Percentiles rank a stretch among this genome's conserved stretches.
These are phyloP conservation scores for Choristoneura rosaceana DNA, from an alignment of 2,888 invertebrate genomes.

Conservation along the genomic window DNA sequence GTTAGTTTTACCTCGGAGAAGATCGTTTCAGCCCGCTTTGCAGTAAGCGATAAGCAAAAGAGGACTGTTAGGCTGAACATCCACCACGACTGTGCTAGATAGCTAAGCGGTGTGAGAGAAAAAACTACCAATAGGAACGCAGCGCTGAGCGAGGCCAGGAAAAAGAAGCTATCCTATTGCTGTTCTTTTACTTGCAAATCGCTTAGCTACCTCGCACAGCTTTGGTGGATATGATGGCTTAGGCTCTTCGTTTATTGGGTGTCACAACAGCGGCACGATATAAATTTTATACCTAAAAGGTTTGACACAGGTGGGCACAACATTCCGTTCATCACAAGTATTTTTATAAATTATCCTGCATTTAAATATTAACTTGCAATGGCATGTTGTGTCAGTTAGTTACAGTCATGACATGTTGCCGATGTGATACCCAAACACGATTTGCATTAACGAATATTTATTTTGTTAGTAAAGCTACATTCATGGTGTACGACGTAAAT, in stretches of 20 bases:
- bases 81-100: no score
- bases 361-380: no score
- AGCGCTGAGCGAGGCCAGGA: no score
- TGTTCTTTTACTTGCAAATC: no score
- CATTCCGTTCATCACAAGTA: no score
- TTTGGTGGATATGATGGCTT: neutral
- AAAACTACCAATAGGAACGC: no score
- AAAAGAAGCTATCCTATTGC: no score
- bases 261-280: neutral
- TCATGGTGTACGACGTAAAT: neutral
- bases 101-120: no score
- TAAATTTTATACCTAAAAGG: neutral
- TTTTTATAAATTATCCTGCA: neutral
- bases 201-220: no score
- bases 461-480: slow-evolving; percentile 12
- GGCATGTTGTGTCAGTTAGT: neutral
- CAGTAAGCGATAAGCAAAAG: slow-evolving; percentile 80
- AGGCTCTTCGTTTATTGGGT: neutral
- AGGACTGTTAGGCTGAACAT: slow-evolving; percentile 57
- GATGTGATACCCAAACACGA: neutral
- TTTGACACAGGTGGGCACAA: no score
- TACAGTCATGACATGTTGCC: neutral
- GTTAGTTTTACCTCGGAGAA: slow-evolving; percentile 73
- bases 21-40: slow-evolving; percentile 83
- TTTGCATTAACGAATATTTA: neutral